Base-by-base conservation (phyloP, 2,113 vertebrate species). In the Melospiza georgiana region DNA sequence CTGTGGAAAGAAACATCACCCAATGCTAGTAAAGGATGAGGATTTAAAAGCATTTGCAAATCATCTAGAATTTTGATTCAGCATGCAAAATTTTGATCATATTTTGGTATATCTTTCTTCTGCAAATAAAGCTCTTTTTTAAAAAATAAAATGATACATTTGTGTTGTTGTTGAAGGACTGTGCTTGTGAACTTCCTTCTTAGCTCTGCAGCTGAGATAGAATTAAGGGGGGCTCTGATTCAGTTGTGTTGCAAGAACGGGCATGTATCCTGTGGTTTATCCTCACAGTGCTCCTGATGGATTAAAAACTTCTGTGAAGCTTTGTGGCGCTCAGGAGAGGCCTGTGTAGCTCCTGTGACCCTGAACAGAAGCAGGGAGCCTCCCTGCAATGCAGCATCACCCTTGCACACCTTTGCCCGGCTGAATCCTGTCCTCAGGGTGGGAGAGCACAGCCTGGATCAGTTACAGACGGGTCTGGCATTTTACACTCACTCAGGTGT, bases 241-340 rank as follows among this genome's bases (percentile, higher is more conserved):
- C 8, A 2, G 20, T 35, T 82, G 39, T 61, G 25, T 58, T 79
- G 23, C 24, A 77, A 28, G 51, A 55, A 19, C n/a, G 1, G 1
- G 10, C 0, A 0, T 59, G 5, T 65, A 11, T 62, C 35, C 63
- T 28, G 2, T 31, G 8, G 9, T 44, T 46, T 55, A 22, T 69
- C 2, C 1, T 20, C 3, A 0, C 20, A 7, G 18, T 58, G 51
- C 23, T 90, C 28, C 37, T 63, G 27, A 44, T 21, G 33, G 15
- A 12, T 68, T 68, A 33, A 65, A 83, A 85, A 35, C 6, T 41
- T 55, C 28, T 14, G 3, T 79, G 44, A 52, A 46, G 51, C 52
- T 92, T 54, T 2, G 0, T 35, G 39, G 49, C 35, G 39, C 59
- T 49, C 2, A 3, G 11, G 41, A 51, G 39, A 85, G 43, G 22